These are phyloP conservation scores for Drosophila fungiperda DNA, from an alignment of 2,888 invertebrate species.

Conservation along the genomic window DNA sequence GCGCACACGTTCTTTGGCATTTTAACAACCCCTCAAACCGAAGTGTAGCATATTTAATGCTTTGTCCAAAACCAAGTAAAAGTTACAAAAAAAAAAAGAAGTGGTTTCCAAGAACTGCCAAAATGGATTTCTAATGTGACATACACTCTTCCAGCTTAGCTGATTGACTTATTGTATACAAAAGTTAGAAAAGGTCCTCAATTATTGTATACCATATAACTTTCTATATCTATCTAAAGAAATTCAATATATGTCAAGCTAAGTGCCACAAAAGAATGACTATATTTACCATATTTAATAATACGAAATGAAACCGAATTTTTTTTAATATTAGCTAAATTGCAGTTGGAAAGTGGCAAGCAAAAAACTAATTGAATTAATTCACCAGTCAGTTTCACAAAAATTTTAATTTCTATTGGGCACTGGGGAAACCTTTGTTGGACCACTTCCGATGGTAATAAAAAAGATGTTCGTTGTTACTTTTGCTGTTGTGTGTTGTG, in stretches of 20 bases:
- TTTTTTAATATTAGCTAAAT: neutral
- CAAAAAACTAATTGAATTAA: neutral
- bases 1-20: constrained; percentile 21
- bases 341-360: constrained; percentile 11
- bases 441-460: constrained; percentile 8
- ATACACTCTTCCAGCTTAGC: neutral
- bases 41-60: constrained; percentile 1
- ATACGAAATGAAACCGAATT: neutral
- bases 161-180: neutral
- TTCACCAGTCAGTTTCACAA: constrained; percentile 17
- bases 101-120: neutral
- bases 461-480: neutral
- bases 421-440: constrained; percentile 11
- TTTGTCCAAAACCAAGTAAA: neutral
- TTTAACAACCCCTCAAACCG: constrained; percentile 25
- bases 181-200: neutral
- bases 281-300: neutral
- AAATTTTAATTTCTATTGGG: constrained; percentile 17
- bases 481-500: neutral
- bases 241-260: neutral
- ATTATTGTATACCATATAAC: neutral
- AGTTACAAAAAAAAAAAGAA: neutral
- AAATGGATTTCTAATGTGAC: neutral
- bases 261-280: neutral
- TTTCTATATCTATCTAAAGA: neutral